Evolutionary conservation across 2,888 invertebrate genomes (phyloP), one percentile per base, ranked within the genome.

Genomic region (Macrosiphum euphorbiae): DNA sequence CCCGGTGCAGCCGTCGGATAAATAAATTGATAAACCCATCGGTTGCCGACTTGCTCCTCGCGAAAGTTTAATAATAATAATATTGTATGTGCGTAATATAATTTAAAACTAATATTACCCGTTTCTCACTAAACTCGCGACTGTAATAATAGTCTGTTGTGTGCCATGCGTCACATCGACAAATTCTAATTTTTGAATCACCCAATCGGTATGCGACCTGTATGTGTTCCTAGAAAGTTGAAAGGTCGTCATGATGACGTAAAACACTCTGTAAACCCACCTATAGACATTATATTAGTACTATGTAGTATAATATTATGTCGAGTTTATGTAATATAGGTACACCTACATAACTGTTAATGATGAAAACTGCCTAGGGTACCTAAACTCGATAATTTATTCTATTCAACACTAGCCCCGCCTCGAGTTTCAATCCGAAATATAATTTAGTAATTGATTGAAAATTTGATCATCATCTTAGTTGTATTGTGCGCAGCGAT

Each of bases 1-100:
- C 89, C 44, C 89, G 58, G 58, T 61, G 7, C 5, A 16, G 28
- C 47, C 86, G 47, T 28, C 13, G 86, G 86, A 47, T 44, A 86
- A 47, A 86, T 86, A 86, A 50, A 86, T 88, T 58, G 41, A 55
- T 88, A n/a, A 88, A 88, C 26, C 35, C 26, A 13, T 88, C 26
- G 78, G 35, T 78, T 35, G 20, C 20, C n/a, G 86, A 47, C 47
- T 47, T 47, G 47, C 47, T 11, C 26, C 44, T 0, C 44, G 13
- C 41, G 85, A 41, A 11, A 11, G 1, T 47, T 26, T 24, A 41
- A 20, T 4, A 55, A 55, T 5, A 20, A 35, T 24, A 84, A 11
- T 85, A 44, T 44, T 44, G 85, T 78, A 8, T 78, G 20, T 8
- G 78, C 8, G 20, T 35, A 2, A 35, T 78, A 35, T 78, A 35